A percentile compares a stretch with the other conserved stretches of the same genome.
These are phyloP conservation scores for Garrulus glandarius DNA, from an alignment of 2,797 vertebrate genomes.

Conservation along the genomic window DNA sequence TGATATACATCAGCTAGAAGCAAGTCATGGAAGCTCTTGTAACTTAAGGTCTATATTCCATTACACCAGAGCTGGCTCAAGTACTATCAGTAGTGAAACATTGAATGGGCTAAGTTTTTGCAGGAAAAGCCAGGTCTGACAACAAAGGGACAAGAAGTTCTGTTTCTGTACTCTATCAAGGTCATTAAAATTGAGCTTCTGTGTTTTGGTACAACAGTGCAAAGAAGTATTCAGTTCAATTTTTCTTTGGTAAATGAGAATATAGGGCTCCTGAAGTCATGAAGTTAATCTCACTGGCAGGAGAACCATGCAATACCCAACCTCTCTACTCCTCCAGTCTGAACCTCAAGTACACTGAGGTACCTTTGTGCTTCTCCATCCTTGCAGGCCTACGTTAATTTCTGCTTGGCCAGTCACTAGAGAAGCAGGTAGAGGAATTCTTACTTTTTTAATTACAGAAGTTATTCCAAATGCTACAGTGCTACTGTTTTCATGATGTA, in stretches of 20 bases:
- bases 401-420: background rate
- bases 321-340: background rate
- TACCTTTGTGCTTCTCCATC: background rate
- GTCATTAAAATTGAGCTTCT: background rate
- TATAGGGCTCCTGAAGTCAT: background rate
- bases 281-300: background rate
- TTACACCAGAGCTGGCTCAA: background rate
- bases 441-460: background rate
- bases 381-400: background rate
- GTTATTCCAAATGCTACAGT: background rate
- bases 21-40: background rate
- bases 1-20: background rate
- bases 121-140: background rate
- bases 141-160: background rate
- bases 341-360: background rate
- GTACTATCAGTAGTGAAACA: background rate
- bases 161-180: background rate
- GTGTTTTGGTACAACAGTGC: background rate
- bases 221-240: background rate
- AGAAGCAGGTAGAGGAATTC: background rate
- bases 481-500: background rate
- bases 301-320: background rate
- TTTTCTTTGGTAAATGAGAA: background rate
- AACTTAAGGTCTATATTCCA: background rate
- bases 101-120: background rate